Percentiles rank a stretch among this genome's conserved stretches.
Evolutionary conservation across 2,113 vertebrate species (phyloP).

Genomic region (Dasyprocta punctata): DNA sequence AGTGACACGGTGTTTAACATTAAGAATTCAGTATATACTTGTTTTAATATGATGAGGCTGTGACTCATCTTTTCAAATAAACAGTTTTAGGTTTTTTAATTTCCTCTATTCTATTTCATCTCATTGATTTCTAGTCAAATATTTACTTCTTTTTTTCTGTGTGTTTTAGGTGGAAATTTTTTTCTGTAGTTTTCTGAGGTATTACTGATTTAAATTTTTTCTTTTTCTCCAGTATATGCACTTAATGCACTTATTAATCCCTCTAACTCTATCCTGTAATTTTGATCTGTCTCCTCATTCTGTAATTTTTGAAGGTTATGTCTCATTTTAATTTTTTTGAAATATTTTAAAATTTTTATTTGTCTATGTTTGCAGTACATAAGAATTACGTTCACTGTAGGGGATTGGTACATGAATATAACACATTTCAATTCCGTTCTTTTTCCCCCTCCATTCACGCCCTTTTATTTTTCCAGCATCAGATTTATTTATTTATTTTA

Average conservation of each 20-base stretch:
- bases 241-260: neutral
- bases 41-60: neutral
- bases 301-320: neutral
- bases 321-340: neutral
- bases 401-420: neutral
- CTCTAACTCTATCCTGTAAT: neutral
- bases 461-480: neutral
- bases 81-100: neutral
- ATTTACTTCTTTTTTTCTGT: neutral
- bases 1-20: too few relatives aligned
- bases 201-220: neutral
- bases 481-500: neutral
- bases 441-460: neutral
- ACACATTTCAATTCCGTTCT: neutral
- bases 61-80: neutral
- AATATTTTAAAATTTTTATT: neutral
- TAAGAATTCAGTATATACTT: too few relatives aligned
- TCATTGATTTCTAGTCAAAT: neutral
- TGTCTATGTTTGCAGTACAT: neutral
- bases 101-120: neutral
- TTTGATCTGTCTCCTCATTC: neutral
- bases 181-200: neutral
- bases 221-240: neutral
- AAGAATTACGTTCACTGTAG: neutral
- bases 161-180: neutral